Base-by-base conservation (phyloP, 2,797 vertebrate genomes). In the Liparis tanakae region DNA sequence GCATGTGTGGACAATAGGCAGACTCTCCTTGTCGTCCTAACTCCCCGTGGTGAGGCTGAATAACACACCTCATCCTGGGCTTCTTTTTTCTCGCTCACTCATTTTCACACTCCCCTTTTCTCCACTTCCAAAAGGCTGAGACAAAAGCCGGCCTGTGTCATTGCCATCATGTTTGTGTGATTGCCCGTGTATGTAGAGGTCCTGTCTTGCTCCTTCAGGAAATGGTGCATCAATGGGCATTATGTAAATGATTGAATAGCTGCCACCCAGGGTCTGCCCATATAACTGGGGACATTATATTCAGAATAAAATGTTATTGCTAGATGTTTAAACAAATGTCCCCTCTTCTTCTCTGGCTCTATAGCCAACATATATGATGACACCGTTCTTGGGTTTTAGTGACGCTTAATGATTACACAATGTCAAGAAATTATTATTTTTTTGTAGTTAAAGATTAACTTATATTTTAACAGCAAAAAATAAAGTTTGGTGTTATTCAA, bases 1-100 rank as follows among this genome's bases (percentile, higher is more conserved):
- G 88, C 74, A 79, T 89, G 85, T 89, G 87, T 88, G 93, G 92
- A 95, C 94, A 95, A 95, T 95, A 92, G 92, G 87, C 89, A 89
- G 89, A 87, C 91, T 87, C 90, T 92, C 90, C 88, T 89, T 81
- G 88, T 91, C 90, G 91, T 91, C 90, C 92, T 88, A 90, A 91
- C 92, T 92, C 91, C 94, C 94, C 78, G 92, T 78, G 89, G 94
- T n/a, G 94, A 91, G 85, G 89, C 93, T 93, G 94, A 95, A 95
- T 95, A 93, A 92, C 93, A 93, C 93, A 93, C 91, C 93, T 94
- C 93, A 91, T 94, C 91, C 90, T 89, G 87, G 70, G 83, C 87
- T 86, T 88, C 92, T 90, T 91, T 91, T 89, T 82, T 87, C 85
- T 78, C 39, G 73, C 81, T 81, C 85, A 33, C 89, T 91, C 90